phyloP scores from a whole-genome alignment of 2,888 invertebrate genomes.

The Nematopogon swammerdamellus region DNA sequence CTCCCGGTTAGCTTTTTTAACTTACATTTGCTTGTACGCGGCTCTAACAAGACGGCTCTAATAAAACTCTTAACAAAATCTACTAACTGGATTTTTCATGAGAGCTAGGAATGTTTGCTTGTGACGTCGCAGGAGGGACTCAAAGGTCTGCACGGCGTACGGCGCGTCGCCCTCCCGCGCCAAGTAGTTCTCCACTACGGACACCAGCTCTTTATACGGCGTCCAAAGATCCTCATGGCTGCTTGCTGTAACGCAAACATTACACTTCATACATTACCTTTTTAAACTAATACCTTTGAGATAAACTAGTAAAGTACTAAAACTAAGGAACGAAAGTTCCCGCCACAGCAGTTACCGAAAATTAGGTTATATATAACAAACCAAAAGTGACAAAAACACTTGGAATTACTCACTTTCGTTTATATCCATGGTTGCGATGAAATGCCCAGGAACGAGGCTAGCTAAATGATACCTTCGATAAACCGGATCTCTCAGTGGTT shows the following conservation, averaged over 20 bases:
- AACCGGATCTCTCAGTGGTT: too few relatives aligned
- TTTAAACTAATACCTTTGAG: not conserved
- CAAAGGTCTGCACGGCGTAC: constrained; percentile 64
- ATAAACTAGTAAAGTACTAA: not conserved
- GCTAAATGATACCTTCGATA: too few relatives aligned
- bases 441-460: not conserved
- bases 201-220: constrained; percentile 74
- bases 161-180: constrained; percentile 56
- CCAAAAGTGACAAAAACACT: not conserved
- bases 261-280: not conserved
- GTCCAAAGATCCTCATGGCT: constrained; percentile 79
- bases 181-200: constrained; percentile 66
- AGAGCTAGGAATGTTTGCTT: constrained; percentile 84
- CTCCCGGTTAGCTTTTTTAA: too few relatives aligned
- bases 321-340: not conserved
- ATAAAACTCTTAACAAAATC: too few relatives aligned
- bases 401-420: constrained; percentile 30
- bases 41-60: too few relatives aligned
- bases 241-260: constrained; percentile 27
- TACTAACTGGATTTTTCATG: constrained; percentile 79
- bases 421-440: constrained; percentile 27
- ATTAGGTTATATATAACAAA: constrained; percentile 17
- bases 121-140: constrained; percentile 72
- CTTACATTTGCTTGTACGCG: too few relatives aligned
- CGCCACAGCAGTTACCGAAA: constrained; percentile 14